These are phyloP conservation scores for Zeuzera pyrina DNA, from an alignment of 2,888 invertebrate genomes.

Conservation along the genomic window DNA sequence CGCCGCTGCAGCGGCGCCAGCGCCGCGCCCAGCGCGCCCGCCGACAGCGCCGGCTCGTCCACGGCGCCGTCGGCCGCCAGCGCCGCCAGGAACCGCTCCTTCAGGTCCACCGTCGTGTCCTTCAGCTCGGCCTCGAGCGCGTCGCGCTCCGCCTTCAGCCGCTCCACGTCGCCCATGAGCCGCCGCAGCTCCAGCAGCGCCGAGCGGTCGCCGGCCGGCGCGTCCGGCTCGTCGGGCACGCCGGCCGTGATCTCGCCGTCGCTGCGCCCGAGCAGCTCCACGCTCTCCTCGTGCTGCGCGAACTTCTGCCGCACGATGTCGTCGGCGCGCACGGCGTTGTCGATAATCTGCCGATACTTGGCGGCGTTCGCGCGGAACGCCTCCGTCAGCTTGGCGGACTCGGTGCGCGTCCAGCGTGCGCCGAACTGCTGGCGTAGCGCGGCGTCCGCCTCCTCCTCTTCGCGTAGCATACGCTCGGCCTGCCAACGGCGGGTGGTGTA, in stretches of 20 bases:
- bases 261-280: conserved; percentile 85
- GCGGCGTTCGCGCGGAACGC: conserved; percentile 90
- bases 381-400: conserved; percentile 90
- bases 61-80: conserved; percentile 84
- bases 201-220: conserved; percentile 67
- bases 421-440: conserved; percentile 92
- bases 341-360: conserved; percentile 94
- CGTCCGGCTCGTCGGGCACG: conserved; percentile 78
- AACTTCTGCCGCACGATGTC: conserved; percentile 91
- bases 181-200: conserved; percentile 78
- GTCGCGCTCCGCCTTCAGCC: conserved; percentile 89
- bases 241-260: conserved; percentile 79
- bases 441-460: conserved; percentile 93
- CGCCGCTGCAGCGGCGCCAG: conserved; percentile 85
- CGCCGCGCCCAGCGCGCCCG: conserved; percentile 80
- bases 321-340: conserved; percentile 89
- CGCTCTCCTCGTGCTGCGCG: conserved; percentile 81
- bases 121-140: conserved; percentile 90
- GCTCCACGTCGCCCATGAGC: conserved; percentile 85
- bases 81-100: conserved; percentile 82
- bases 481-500: conserved; percentile 80
- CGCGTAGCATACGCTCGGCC: conserved; percentile 87
- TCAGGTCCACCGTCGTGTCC: conserved; percentile 85
- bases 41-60: conserved; percentile 82
- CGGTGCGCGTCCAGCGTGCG: conserved; percentile 92